Evolutionary conservation across 2,888 invertebrate genomes (phyloP).

Genomic region (Metalampra italica): DNA sequence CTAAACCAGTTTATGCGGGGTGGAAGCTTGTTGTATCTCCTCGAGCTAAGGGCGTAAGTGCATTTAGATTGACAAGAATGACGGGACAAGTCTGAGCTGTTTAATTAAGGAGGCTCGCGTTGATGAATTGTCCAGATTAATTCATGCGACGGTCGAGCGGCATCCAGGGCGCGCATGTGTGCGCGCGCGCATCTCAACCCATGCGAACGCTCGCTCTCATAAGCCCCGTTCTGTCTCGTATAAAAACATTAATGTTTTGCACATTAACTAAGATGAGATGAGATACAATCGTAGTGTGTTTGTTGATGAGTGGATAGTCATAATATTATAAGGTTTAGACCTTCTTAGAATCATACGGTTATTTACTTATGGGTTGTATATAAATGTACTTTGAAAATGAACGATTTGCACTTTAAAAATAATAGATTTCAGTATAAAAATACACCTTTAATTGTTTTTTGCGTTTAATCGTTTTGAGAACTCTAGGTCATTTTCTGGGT

Average conservation of each 20-base stretch:
- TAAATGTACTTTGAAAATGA: no score
- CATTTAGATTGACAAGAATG: not conserved
- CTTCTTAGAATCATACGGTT: no score
- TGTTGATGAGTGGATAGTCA: not conserved
- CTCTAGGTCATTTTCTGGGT: no score
- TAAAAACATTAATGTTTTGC: conserved; percentile 39
- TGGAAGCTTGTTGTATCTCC: not conserved
- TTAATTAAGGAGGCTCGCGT: conserved; percentile 46
- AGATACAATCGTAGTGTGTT: conserved; percentile 10
- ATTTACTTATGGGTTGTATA: no score
- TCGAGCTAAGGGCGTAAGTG: not conserved
- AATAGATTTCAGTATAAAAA: no score
- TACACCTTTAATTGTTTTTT: no score
- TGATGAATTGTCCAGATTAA: conserved; percentile 68
- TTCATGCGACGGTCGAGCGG: conserved; percentile 57
- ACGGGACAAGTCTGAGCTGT: conserved; percentile 18
- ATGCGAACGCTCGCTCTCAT: conserved; percentile 56
- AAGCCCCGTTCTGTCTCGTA: conserved; percentile 47
- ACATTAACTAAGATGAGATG: conserved; percentile 31
- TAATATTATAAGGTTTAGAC: not conserved
- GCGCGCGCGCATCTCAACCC: conserved; percentile 32
- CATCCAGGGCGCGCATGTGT: conserved; percentile 67
- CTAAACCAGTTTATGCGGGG: no score
- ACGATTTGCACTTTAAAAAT: no score
- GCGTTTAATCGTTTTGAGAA: no score